Conservation (phyloP, 2,113 vertebrate genomes). For the Scalopus aquaticus region DNA sequence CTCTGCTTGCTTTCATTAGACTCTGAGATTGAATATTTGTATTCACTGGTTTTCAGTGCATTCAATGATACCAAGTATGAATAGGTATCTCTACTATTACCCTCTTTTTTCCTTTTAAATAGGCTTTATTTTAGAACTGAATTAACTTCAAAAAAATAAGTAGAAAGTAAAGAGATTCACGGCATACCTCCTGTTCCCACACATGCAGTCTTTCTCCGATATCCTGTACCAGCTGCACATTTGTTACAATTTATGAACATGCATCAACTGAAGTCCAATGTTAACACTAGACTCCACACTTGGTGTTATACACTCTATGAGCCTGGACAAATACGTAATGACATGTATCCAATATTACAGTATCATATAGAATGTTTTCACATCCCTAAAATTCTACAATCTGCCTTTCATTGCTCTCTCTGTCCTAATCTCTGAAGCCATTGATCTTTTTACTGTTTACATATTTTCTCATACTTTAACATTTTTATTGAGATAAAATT, state of each 20-base stretch:
- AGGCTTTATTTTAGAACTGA: background rate
- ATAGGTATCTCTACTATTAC: background rate
- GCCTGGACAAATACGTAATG: no score
- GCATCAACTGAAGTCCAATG: background rate
- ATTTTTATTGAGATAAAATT: no score
- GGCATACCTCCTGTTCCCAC: background rate
- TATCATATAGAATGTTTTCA: background rate
- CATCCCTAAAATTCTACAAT: background rate
- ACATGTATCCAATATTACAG: no score
- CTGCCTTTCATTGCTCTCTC: background rate
- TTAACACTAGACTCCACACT: background rate
- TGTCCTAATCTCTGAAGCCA: background rate
- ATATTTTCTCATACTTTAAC: no score
- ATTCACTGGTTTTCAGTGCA: background rate
- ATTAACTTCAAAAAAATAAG: background rate
- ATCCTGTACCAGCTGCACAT: background rate
- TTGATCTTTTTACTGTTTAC: background rate
- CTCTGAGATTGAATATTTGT: background rate
- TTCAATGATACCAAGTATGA: background rate
- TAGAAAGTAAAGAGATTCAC: background rate
- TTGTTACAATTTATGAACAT: background rate
- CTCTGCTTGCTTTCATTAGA: background rate
- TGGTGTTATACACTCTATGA: background rate
- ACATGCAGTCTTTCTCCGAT: no score
- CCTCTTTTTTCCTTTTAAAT: background rate